Evolutionary conservation across 2,888 invertebrate genomes (phyloP), one percentile per base, ranked within the genome.

Genomic region (Thecocarcelia acutangulata): DNA sequence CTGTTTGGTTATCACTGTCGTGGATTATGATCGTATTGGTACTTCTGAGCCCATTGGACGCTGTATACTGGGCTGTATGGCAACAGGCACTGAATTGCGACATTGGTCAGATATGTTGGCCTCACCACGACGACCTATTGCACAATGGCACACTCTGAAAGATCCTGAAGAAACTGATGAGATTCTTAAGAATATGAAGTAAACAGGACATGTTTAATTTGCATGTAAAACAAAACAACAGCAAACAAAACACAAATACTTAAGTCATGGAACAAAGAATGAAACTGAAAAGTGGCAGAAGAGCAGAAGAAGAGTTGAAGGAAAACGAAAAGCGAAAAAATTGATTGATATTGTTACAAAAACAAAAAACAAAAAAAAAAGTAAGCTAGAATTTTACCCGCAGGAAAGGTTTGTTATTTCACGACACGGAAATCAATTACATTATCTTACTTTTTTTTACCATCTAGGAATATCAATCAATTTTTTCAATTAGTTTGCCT

Each of bases 41-140:
- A 99, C 99, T 77, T 99, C 99, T 88, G 99, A 99, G 92, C 99
- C 99, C 64, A 99, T 99, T 90, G 99, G 99, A 85, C 97, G 97
- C 92, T 97, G 97, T 86, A 94, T 98, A 85, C 94, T 99, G 87
- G 99, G 99, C 72, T 98, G 98, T 93, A 98, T 97, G 92, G 98
- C 98, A 87, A 96, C 96, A 84, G 99, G 99, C 85, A 98, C 99
- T 42, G 99, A 99, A 92, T 93, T 99, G 84, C 96, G 99, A 87
- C 99, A 99, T 92, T 99, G 99, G 99, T 98, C 98, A 85, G 99
- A 99, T 92, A 99, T 99, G 99, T 92, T 99, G 92, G 99, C 99
- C 87, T 98, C 98, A 87, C 99, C 99, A 54, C 94, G 99, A 89
- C 95, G 99, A 91, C 99, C 99, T 82, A 99, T 99, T 88, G 99